These are phyloP conservation scores for Lutjanus argentimaculatus DNA, from an alignment of 2,797 vertebrate species.

Conservation along the genomic window DNA sequence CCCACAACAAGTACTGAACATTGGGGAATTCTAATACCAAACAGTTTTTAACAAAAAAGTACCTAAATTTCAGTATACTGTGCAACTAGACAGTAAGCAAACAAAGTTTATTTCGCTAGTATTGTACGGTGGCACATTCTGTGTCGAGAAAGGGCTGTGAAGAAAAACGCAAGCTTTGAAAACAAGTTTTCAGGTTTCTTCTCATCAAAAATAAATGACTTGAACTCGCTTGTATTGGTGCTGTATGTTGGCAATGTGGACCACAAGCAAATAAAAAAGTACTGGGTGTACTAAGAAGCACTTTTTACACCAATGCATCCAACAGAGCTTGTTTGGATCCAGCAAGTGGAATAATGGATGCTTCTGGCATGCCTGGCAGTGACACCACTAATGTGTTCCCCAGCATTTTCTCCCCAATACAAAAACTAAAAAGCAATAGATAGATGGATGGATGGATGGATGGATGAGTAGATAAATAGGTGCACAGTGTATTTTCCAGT, in stretches of 20 bases:
- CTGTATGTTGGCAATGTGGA: not conserved
- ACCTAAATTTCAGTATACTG: too few relatives aligned
- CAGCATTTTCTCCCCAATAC: not conserved
- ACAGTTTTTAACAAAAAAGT: too few relatives aligned
- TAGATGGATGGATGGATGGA: constrained; percentile 1
- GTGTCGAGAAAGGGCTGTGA: too few relatives aligned
- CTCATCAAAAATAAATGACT: not conserved
- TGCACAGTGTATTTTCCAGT: constrained; percentile 27
- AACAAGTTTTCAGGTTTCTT: not conserved
- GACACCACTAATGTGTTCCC: constrained; percentile 35
- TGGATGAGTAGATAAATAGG: constrained; percentile 32
- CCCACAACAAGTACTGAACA: too few relatives aligned
- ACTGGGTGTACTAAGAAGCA: not conserved
- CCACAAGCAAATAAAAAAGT: not conserved
- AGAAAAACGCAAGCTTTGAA: not conserved
- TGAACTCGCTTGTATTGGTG: not conserved
- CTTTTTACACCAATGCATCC: not conserved
- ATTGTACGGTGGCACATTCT: too few relatives aligned
- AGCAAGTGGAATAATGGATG: constrained; percentile 48
- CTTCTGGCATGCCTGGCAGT: constrained; percentile 4
- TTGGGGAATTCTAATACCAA: too few relatives aligned
- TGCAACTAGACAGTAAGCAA: too few relatives aligned
- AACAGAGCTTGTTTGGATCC: constrained; percentile 20
- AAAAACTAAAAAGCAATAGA: constrained; percentile 11
- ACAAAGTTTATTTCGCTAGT: too few relatives aligned